phyloP scores from a whole-genome alignment of 2,797 vertebrate species.

The Anniella stebbinsi region DNA sequence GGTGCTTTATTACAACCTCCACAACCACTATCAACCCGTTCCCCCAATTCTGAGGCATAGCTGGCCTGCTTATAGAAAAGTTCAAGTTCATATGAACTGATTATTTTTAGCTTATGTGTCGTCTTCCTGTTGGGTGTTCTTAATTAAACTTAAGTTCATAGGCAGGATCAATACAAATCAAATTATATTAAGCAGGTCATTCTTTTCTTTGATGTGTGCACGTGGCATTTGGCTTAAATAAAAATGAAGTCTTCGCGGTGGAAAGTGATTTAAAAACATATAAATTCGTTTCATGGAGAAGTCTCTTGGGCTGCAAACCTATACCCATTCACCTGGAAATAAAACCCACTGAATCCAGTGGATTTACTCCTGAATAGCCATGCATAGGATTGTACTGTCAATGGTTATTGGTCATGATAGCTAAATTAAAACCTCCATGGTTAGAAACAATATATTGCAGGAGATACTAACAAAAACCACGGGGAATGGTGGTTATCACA shows the following conservation, averaged over 20 bases:
- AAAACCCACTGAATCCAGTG: too few species aligned
- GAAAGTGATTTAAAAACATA: not conserved
- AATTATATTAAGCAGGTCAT: constrained; percentile 29
- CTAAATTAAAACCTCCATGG: not conserved
- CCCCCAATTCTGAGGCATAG: not conserved
- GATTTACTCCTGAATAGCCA: too few species aligned
- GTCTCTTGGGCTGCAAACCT: not conserved
- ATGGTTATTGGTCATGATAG: not conserved
- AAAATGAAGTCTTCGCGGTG: constrained; percentile 37
- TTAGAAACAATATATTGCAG: not conserved
- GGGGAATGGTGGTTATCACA: not conserved
- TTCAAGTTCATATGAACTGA: constrained; percentile 2
- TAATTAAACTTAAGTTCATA: constrained; percentile 33
- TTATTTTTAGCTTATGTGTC: constrained; percentile 26
- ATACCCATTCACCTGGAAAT: too few species aligned
- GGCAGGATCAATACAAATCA: constrained; percentile 31
- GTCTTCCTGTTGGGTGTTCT: constrained; percentile 34
- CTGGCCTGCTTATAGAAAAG: not conserved
- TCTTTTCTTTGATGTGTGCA: constrained; percentile 15
- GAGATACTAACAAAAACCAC: not conserved
- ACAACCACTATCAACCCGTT: not conserved
- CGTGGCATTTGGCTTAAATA: constrained; percentile 25
- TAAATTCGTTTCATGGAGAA: not conserved
- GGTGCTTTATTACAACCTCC: not conserved
- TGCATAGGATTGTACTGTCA: too few species aligned